A percentile compares a stretch with the other conserved stretches of the same genome.
Evolutionary conservation across 2,888 invertebrate species (phyloP).

Genomic region (Tetramorium bicarinatum): DNA sequence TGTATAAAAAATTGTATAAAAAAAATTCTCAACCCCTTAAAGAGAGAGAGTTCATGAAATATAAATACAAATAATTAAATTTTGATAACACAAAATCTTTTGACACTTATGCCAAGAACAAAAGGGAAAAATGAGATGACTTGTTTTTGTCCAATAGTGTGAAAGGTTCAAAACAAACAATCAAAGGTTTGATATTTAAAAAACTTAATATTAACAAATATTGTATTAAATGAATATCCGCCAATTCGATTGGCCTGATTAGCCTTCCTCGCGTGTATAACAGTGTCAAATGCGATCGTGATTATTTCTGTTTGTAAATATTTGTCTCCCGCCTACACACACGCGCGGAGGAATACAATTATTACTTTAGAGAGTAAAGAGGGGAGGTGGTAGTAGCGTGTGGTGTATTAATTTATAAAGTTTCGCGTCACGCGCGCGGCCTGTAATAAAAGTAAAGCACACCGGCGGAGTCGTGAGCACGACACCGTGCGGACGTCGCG

Average conservation of each 20-base stretch:
- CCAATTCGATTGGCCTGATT: neutral
- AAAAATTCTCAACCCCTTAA: neutral
- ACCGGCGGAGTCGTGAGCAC: conserved; percentile 15
- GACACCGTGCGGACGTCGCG: conserved; percentile 14
- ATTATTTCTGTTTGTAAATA: conserved; percentile 14
- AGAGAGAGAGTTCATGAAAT: neutral
- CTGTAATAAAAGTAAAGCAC: conserved; percentile 51
- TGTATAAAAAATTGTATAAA: neutral
- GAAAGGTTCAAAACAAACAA: no score
- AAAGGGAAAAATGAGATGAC: neutral
- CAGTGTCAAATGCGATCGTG: neutral
- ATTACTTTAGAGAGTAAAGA: neutral
- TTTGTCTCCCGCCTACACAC: neutral
- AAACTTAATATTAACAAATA: neutral
- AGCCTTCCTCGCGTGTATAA: neutral
- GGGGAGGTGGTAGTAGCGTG: neutral
- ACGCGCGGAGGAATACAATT: neutral
- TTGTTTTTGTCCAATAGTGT: neutral
- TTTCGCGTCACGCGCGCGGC: conserved; percentile 23
- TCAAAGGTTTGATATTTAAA: neutral
- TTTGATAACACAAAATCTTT: neutral
- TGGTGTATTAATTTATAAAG: conserved; percentile 35
- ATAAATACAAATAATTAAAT: conserved; percentile 13
- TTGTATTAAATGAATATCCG: neutral
- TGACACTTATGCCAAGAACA: neutral